Evolutionary conservation across 1,140 invertebrate genomes (phyloP).

Genomic region (Sinella curviseta): DNA sequence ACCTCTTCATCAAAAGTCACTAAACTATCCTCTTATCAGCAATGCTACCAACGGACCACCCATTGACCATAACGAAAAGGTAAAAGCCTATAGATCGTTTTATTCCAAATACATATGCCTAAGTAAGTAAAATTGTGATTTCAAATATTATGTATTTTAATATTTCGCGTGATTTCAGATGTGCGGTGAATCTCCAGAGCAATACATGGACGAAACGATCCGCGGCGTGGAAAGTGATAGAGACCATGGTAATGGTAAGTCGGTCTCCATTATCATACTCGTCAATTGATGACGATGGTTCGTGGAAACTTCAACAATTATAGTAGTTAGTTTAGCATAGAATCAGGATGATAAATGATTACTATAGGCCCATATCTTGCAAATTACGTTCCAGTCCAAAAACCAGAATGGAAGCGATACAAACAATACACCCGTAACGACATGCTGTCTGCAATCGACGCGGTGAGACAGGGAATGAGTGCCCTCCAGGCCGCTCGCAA

Average conservation of each 20-base stretch:
- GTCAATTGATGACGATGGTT: constrained; percentile 34
- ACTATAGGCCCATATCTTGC: constrained; percentile 54
- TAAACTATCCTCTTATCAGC: constrained; percentile 62
- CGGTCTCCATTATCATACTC: no score
- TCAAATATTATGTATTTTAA: constrained; percentile 53
- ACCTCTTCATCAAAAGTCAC: constrained; percentile 51
- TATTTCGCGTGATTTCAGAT: constrained; percentile 49
- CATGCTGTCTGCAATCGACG: constrained; percentile 80
- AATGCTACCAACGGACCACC: constrained; percentile 64
- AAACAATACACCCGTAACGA: constrained; percentile 86
- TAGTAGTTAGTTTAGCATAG: no score
- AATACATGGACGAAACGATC: constrained; percentile 47
- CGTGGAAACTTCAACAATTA: no score
- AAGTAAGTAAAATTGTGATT: no score
- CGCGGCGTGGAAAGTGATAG: constrained; percentile 48
- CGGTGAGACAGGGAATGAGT: constrained; percentile 79
- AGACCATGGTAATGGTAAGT: no score
- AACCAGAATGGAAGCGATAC: constrained; percentile 89
- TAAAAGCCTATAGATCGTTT: constrained; percentile 48
- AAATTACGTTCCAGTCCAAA: constrained; percentile 71
- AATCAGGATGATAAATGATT: no score
- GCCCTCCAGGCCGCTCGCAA: constrained; percentile 80
- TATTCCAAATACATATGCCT: constrained; percentile 13
- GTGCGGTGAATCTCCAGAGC: constrained; percentile 43
- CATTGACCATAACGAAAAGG: constrained; percentile 65